Evolutionary conservation across 2,888 invertebrate genomes (phyloP).

Genomic region (Himalopsyche japonica): DNA sequence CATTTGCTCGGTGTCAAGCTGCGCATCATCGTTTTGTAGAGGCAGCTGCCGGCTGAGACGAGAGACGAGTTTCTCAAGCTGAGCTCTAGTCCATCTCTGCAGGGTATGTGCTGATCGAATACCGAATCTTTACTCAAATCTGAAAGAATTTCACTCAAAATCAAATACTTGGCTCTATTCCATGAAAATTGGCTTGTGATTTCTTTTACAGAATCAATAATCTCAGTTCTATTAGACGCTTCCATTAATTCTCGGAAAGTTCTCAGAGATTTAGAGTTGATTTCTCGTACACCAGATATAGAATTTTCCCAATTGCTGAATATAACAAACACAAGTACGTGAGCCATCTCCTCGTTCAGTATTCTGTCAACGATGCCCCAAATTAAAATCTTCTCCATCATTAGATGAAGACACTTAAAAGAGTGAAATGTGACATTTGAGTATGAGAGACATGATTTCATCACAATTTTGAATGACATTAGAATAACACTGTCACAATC

Average conservation of each 20-base stretch:
- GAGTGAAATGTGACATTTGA: slow-evolving; percentile 54
- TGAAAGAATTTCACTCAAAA: slow-evolving; percentile 58
- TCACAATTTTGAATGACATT: slow-evolving; percentile 47
- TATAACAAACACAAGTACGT: slow-evolving; percentile 54
- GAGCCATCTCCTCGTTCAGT: slow-evolving; percentile 45
- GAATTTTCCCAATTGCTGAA: slow-evolving; percentile 68
- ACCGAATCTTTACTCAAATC: slow-evolving; percentile 37
- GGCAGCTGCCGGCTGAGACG: slow-evolving; percentile 63
- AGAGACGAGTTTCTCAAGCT: slow-evolving; percentile 60
- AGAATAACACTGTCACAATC: slow-evolving; percentile 44
- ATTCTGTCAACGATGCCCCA: slow-evolving; percentile 47
- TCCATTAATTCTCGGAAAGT: slow-evolving; percentile 47
- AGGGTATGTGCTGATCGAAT: slow-evolving; percentile 38
- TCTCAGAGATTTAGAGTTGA: slow-evolving; percentile 56
- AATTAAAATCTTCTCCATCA: slow-evolving; percentile 52
- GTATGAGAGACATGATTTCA: slow-evolving; percentile 54
- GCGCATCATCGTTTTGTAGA: slow-evolving; percentile 59
- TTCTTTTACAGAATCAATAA: slow-evolving; percentile 44
- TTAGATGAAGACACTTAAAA: slow-evolving; percentile 55
- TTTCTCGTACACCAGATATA: slow-evolving; percentile 59
- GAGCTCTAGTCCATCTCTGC: slow-evolving; percentile 50
- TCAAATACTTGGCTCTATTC: slow-evolving; percentile 63
- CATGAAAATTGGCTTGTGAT: slow-evolving; percentile 58
- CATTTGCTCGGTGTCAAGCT: slow-evolving; percentile 52
- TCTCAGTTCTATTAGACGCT: slow-evolving; percentile 43